These are phyloP conservation scores for Hystrix brachyura DNA, from an alignment of 2,113 vertebrate species.

Conservation along the genomic window DNA sequence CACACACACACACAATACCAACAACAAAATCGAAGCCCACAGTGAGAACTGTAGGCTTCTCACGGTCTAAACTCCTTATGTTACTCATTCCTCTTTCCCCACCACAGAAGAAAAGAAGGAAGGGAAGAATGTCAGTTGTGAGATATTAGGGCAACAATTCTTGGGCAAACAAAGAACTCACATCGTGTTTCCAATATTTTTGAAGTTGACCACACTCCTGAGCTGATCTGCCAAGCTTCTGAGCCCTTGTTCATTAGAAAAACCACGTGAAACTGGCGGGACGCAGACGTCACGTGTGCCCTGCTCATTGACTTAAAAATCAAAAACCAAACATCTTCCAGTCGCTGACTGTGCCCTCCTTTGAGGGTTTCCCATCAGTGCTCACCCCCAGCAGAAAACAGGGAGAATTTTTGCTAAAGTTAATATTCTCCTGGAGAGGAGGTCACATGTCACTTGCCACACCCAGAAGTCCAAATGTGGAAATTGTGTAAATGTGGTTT, in stretches of 20 bases:
- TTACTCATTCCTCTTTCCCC: background rate
- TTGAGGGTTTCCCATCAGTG: background rate
- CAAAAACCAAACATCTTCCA: background rate
- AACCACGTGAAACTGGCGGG: background rate
- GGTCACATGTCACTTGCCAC: background rate
- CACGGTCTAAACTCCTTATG: background rate
- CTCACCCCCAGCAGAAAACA: background rate
- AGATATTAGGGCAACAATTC: background rate
- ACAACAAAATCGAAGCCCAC: background rate
- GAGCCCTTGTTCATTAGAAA: slow-evolving; percentile 15
- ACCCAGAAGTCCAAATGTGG: background rate
- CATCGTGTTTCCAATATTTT: slow-evolving; percentile 49
- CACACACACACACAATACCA: background rate
- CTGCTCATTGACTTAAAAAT: slow-evolving; percentile 17
- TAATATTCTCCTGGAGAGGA: background rate
- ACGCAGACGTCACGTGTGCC: slow-evolving; percentile 40
- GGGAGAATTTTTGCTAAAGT: background rate
- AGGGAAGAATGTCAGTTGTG: background rate
- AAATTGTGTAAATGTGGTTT: background rate
- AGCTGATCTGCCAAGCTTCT: background rate
- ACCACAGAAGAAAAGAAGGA: background rate
- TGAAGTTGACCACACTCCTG: background rate
- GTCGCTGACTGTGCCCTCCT: background rate
- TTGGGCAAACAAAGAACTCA: background rate
- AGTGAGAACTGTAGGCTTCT: background rate